Conservation (phyloP, 2,797 vertebrate species). For the Gila robusta region DNA sequence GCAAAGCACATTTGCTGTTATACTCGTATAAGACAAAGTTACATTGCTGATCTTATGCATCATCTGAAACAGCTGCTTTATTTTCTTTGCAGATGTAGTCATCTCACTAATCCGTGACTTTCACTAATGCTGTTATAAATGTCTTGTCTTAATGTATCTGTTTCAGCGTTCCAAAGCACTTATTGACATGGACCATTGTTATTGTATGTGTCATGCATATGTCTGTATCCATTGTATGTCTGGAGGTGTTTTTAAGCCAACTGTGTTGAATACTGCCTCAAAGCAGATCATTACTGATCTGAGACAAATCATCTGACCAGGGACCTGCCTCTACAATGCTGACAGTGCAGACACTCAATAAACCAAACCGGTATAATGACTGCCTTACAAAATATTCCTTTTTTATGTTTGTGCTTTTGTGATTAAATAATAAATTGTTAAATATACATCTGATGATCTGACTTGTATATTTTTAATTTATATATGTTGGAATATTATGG, state of each 20-base stretch:
- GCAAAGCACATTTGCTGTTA: conserved; percentile 49
- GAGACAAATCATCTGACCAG: conserved; percentile 55
- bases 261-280: conserved; percentile 25
- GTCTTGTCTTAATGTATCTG: conserved; percentile 33
- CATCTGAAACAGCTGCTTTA: conserved; percentile 8
- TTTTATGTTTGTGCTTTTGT: conserved; percentile 81
- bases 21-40: not conserved
- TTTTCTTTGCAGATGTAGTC: conserved; percentile 30
- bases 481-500: not conserved
- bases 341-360: conserved; percentile 55
- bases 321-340: conserved; percentile 68
- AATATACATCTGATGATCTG: conserved; percentile 14
- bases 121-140: conserved; percentile 34
- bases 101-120: conserved; percentile 7
- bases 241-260: conserved; percentile 17
- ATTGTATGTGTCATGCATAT: conserved; percentile 8
- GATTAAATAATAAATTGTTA: conserved; percentile 74
- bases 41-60: conserved; percentile 1
- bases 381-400: conserved; percentile 79
- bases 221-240: conserved; percentile 15
- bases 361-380: conserved; percentile 75
- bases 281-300: conserved; percentile 37
- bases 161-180: conserved; percentile 49
- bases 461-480: not conserved
- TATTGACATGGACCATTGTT: conserved; percentile 34